Evolutionary conservation across 1,140 invertebrate genomes (phyloP).

Genomic region (Wasmannia auropunctata): DNA sequence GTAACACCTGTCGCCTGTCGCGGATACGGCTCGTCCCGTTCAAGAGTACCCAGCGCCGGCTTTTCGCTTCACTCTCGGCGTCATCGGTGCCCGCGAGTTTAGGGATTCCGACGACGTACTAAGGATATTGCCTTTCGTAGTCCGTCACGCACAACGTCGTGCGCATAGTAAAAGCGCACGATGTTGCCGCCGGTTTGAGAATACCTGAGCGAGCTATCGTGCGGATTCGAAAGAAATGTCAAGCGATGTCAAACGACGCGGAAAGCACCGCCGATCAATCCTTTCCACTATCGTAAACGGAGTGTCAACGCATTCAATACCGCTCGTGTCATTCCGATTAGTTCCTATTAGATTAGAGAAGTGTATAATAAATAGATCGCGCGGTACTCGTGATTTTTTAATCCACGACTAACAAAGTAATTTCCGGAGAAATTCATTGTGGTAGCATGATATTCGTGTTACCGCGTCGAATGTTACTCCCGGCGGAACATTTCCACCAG

Average conservation of each 20-base stretch:
- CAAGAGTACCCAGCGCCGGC: conserved; percentile 23
- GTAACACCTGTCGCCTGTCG: conserved; percentile 66
- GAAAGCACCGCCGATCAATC: conserved; percentile 28
- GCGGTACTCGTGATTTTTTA: not conserved
- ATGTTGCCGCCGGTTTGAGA: conserved; percentile 50
- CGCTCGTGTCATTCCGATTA: not conserved
- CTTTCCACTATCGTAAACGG: not conserved
- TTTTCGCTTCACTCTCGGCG: conserved; percentile 70
- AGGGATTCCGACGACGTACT: conserved; percentile 67
- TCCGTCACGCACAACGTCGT: conserved; percentile 68
- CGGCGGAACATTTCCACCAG: not conserved
- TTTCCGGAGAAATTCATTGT: not conserved
- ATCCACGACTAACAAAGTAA: not conserved
- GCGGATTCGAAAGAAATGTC: conserved; percentile 63
- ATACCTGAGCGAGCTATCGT: conserved; percentile 65
- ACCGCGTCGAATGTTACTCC: not conserved
- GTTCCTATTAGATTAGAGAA: not conserved
- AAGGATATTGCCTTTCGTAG: conserved; percentile 72
- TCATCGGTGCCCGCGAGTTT: conserved; percentile 53
- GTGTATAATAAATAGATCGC: not conserved
- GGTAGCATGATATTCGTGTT: not conserved
- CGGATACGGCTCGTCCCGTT: not conserved
- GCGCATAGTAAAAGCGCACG: conserved; percentile 69
- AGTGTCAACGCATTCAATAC: not conserved
- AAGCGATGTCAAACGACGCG: conserved; percentile 39